These are phyloP conservation scores for Pterostichus niger DNA, from an alignment of 2,888 invertebrate genomes.

Conservation along the genomic window DNA sequence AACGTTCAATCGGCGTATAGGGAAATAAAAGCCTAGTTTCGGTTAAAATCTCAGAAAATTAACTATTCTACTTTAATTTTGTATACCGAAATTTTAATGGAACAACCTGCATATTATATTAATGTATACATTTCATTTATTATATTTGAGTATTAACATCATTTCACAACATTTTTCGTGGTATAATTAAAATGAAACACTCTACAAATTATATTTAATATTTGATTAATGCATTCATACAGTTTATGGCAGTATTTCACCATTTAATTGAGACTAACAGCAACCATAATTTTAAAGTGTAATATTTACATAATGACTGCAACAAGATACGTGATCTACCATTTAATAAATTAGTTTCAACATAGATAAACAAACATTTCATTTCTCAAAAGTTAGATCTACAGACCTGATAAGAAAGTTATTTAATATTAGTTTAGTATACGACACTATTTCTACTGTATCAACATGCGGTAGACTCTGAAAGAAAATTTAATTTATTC, in stretches of 20 bases:
- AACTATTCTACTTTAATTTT: too few relatives aligned
- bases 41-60: too few relatives aligned
- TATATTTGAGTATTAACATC: too few relatives aligned
- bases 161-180: too few relatives aligned
- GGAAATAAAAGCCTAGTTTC: too few relatives aligned
- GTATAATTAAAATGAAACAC: background rate
- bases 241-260: constrained; percentile 3
- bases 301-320: constrained; percentile 24
- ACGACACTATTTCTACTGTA: constrained; percentile 16
- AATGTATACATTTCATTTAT: too few relatives aligned
- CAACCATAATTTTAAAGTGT: background rate
- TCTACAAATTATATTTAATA: background rate
- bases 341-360: constrained; percentile 30
- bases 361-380: constrained; percentile 24
- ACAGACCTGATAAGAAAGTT: constrained; percentile 30
- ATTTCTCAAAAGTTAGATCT: constrained; percentile 33
- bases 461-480: constrained; percentile 26
- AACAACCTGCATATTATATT: too few relatives aligned
- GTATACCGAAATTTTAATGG: too few relatives aligned
- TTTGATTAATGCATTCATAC: constrained; percentile 12
- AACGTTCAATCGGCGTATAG: too few relatives aligned
- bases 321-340: constrained; percentile 13
- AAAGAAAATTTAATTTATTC: constrained; percentile 42
- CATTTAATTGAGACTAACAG: constrained; percentile 19
- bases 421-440: constrained; percentile 10